A percentile compares a stretch with the other conserved stretches of the same genome.
Evolutionary conservation across 1,140 invertebrate genomes (phyloP).

Genomic region (Riptortus pedestris): DNA sequence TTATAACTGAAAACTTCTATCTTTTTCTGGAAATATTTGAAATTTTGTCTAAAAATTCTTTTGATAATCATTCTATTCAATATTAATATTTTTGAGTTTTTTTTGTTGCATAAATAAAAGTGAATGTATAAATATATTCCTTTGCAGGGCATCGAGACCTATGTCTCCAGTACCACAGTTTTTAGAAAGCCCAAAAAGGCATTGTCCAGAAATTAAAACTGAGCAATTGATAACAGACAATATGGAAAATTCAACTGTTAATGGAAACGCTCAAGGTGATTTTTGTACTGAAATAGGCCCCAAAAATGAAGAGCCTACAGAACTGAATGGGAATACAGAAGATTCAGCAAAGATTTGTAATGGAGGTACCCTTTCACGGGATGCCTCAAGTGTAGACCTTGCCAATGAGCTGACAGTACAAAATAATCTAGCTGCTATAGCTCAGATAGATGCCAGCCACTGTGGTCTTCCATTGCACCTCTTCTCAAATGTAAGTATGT

Average conservation of each 20-base stretch:
- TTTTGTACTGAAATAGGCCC: not conserved
- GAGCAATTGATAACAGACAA: conserved; percentile 2
- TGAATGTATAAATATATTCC: no score
- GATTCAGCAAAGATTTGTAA: not conserved
- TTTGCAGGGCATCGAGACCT: conserved; percentile 55
- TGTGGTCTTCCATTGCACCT: conserved; percentile 81
- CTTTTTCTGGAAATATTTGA: no score
- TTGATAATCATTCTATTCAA: no score
- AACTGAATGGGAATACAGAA: conserved; percentile 12
- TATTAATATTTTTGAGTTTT: no score
- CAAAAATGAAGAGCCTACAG: not conserved
- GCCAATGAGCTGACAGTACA: conserved; percentile 43
- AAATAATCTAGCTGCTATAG: conserved; percentile 42
- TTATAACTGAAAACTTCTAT: no score
- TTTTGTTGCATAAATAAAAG: no score
- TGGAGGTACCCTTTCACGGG: conserved; percentile 40
- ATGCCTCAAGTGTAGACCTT: conserved; percentile 47
- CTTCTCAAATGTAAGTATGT: conserved; percentile 67
- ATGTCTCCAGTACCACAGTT: conserved; percentile 67
- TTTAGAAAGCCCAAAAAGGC: conserved; percentile 32
- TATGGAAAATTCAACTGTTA: not conserved
- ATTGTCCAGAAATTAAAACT: not conserved
- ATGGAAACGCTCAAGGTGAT: not conserved
- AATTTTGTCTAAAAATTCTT: no score
- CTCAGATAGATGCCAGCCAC: conserved; percentile 35